phyloP scores from a whole-genome alignment of 2,888 invertebrate genomes.

The Lagria hirta region DNA sequence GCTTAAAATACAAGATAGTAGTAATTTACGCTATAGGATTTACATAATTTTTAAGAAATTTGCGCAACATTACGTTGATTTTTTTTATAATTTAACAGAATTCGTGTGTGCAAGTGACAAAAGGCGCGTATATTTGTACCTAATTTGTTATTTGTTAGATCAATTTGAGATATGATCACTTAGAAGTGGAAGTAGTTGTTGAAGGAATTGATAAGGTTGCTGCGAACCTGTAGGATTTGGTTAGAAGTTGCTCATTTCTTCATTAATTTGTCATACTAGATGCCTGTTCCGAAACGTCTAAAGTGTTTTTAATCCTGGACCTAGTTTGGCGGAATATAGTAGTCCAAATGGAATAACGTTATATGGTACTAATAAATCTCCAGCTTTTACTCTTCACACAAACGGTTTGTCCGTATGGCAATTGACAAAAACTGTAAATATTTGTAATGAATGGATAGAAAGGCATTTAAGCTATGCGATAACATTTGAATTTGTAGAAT shows the following conservation, averaged over 20 bases:
- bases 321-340: no score
- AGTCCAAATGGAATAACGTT: no score
- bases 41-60: no score
- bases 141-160: conserved; percentile 42
- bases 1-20: conserved; percentile 61
- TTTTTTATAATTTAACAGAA: no score
- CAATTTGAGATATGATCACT: conserved; percentile 30
- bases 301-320: conserved; percentile 24
- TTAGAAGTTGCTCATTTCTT: conserved; percentile 4
- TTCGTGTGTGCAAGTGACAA: conserved; percentile 28
- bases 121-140: conserved; percentile 43
- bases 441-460: no score
- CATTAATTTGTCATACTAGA: background rate
- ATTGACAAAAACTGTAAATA: no score
- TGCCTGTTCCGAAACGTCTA: conserved; percentile 23
- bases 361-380: no score
- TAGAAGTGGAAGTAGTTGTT: conserved; percentile 27
- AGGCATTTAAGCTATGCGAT: no score
- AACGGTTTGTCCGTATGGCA: no score
- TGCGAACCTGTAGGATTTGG: background rate
- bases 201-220: conserved; percentile 12
- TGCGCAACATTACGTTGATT: no score
- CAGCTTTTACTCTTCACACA: no score
- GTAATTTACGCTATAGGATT: conserved; percentile 37
- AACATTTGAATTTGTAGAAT: no score